Evolutionary conservation across 37 sponge, comb jelly and placozoan species (phyloP).

Genomic region (Axinella damicornis): DNA sequence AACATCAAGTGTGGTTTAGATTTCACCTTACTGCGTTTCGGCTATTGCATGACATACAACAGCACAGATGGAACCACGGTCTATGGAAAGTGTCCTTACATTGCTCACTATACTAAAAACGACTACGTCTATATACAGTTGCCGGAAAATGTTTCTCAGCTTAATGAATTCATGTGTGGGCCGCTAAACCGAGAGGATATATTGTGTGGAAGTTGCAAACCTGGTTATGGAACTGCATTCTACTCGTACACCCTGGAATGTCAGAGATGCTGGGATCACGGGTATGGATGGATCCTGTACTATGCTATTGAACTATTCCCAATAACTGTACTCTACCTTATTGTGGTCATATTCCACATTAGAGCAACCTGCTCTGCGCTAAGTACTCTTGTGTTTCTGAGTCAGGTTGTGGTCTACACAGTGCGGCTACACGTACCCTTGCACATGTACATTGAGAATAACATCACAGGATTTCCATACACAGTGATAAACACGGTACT

Average conservation of each 20-base stretch:
- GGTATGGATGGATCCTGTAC: conserved; percentile 14
- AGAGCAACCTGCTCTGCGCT: neutral
- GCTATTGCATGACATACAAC: too few relatives aligned
- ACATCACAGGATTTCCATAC: too few relatives aligned
- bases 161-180: too few relatives aligned
- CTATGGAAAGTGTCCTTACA: neutral
- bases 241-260: conserved; percentile 18
- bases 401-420: conserved; percentile 10
- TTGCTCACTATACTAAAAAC: neutral
- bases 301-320: conserved; percentile 1
- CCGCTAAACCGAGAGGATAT: neutral
- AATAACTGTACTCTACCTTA: neutral
- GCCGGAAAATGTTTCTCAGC: neutral
- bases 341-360: neutral
- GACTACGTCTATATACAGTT: too few relatives aligned
- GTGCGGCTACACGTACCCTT: too few relatives aligned
- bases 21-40: too few relatives aligned
- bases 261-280: neutral
- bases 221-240: neutral
- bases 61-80: neutral
- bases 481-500: neutral
- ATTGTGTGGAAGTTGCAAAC: neutral
- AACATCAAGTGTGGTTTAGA: too few relatives aligned
- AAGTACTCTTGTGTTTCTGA: conserved; percentile 7
- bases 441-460: too few relatives aligned